phyloP scores from a whole-genome alignment of 92 coral and sea anemone genomes.

The Palythoa heliodiscus region DNA sequence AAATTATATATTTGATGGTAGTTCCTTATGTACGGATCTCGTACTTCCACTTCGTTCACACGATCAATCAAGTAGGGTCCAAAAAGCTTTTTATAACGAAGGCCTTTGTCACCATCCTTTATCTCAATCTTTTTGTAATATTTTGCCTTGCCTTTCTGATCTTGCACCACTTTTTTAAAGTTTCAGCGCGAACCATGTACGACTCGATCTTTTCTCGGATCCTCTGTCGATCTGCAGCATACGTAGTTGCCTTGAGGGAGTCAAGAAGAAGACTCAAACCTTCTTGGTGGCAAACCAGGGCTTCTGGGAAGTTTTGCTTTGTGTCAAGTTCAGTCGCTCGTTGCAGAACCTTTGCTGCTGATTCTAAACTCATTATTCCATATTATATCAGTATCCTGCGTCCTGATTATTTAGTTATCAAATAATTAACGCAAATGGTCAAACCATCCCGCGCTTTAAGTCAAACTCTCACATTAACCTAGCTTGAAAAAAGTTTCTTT shows the following conservation, averaged over 20 bases:
- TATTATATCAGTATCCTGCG: not conserved
- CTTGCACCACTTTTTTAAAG: conserved; percentile 74
- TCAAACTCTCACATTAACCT: too few relatives aligned
- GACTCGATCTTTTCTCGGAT: conserved; percentile 84
- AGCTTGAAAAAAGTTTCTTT: too few relatives aligned
- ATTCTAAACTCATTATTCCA: conserved; percentile 74
- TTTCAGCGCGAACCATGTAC: conserved; percentile 84
- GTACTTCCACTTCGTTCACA: conserved; percentile 71
- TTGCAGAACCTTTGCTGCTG: conserved; percentile 79
- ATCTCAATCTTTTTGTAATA: conserved; percentile 87
- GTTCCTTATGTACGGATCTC: conserved; percentile 87
- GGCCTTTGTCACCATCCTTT: conserved; percentile 78
- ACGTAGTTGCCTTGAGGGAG: conserved; percentile 66
- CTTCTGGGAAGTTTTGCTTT: conserved; percentile 87
- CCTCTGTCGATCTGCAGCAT: conserved; percentile 54
- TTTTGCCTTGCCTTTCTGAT: conserved; percentile 80
- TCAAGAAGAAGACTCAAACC: conserved; percentile 82
- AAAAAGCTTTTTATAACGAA: conserved; percentile 69
- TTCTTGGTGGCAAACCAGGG: conserved; percentile 95
- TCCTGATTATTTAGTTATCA: not conserved
- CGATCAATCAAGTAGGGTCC: conserved; percentile 73
- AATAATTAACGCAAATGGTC: not conserved
- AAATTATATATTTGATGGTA: conserved; percentile 87
- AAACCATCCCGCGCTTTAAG: too few relatives aligned
- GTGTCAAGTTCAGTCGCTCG: conserved; percentile 94